Conservation (phyloP, 2,113 vertebrate genomes). For the Epinephelus moara region DNA sequence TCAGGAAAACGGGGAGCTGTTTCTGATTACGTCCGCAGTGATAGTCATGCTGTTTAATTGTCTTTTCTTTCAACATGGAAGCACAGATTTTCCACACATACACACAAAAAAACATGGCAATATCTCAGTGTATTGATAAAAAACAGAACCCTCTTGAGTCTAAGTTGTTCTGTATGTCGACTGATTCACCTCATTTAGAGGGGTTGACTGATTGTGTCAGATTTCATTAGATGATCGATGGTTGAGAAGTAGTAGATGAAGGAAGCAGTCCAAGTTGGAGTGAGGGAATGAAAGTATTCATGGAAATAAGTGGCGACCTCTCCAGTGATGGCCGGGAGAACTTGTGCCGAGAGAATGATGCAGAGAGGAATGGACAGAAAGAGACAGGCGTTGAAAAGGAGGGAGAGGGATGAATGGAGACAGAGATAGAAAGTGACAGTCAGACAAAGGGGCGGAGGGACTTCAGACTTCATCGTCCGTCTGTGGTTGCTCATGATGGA, state of each 20-base stretch:
- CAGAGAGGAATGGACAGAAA: slow-evolving; percentile 59
- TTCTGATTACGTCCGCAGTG: slow-evolving; percentile 22
- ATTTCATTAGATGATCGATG: slow-evolving; percentile 42
- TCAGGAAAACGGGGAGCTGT: slow-evolving; percentile 20
- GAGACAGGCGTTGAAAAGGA: slow-evolving; percentile 70
- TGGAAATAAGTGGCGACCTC: slow-evolving; percentile 14
- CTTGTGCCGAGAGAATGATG: slow-evolving; percentile 53
- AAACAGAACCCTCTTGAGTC: neutral
- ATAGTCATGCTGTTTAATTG: slow-evolving; percentile 43
- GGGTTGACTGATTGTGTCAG: slow-evolving; percentile 21
- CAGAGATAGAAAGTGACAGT: slow-evolving; percentile 70
- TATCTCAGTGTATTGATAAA: neutral
- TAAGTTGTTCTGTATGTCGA: neutral
- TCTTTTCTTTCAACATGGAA: slow-evolving; percentile 34
- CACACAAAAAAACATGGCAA: neutral
- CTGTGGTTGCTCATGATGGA: slow-evolving; percentile 42
- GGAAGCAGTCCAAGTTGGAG: neutral
- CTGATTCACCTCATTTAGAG: slow-evolving; percentile 20
- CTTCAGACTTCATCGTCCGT: slow-evolving; percentile 36
- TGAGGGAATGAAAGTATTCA: neutral
- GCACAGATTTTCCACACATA: slow-evolving; percentile 25
- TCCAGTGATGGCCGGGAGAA: neutral
- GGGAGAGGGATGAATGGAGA: slow-evolving; percentile 59
- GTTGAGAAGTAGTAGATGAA: neutral
- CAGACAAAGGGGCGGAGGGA: slow-evolving; percentile 45